A percentile compares a stretch with the other conserved stretches of the same genome.
Conservation (phyloP, 1,140 invertebrate species). For the Drosophila insularis region DNA sequence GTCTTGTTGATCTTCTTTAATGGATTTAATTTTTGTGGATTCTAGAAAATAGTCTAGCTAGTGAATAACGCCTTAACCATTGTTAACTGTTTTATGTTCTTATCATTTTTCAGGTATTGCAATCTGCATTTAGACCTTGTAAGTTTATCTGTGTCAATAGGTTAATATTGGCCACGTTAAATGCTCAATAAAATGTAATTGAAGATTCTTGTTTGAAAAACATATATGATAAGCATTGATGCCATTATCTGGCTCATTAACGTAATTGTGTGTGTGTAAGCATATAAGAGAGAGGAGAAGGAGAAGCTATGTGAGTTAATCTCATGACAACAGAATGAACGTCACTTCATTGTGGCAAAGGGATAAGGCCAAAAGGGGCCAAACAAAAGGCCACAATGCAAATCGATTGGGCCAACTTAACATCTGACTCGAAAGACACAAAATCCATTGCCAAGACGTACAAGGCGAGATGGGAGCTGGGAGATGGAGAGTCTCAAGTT, state of each 20-base stretch:
- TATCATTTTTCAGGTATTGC: background rate
- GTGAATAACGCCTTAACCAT: too few species aligned
- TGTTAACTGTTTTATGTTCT: too few species aligned
- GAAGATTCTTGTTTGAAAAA: constrained; percentile 4
- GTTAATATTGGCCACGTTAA: background rate
- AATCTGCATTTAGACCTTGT: background rate
- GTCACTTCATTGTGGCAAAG: constrained; percentile 14
- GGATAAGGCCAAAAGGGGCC: constrained; percentile 32
- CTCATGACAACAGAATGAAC: constrained; percentile 1
- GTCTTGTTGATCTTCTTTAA: too few species aligned
- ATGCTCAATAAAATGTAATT: background rate
- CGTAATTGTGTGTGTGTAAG: background rate
- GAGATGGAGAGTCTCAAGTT: constrained; percentile 28
- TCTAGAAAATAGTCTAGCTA: too few species aligned
- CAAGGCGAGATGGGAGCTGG: background rate
- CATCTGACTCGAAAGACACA: background rate
- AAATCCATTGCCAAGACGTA: background rate
- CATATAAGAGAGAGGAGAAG: too few species aligned
- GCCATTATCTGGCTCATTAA: constrained; percentile 36
- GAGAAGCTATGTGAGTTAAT: background rate
- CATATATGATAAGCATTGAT: constrained; percentile 16
- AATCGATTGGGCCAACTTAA: constrained; percentile 46
- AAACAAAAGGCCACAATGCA: constrained; percentile 45
- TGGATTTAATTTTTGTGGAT: too few species aligned
- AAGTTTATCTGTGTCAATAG: constrained; percentile 2